Conservation (phyloP, 2,888 invertebrate species). For the Lasioglossum malachurum region DNA sequence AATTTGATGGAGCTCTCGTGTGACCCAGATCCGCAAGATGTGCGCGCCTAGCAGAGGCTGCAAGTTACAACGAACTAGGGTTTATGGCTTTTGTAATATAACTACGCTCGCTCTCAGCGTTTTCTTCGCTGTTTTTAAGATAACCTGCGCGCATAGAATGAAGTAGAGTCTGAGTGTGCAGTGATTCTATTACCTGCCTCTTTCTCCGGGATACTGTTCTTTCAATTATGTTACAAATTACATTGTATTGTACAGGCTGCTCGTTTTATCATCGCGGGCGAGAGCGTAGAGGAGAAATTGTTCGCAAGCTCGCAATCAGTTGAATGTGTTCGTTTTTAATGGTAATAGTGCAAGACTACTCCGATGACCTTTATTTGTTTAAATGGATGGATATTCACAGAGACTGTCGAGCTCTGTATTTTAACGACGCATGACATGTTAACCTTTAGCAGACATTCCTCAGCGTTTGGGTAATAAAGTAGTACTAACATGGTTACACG, state of each 20-base stretch:
- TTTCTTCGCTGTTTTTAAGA: conserved; percentile 1
- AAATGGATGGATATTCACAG: neutral
- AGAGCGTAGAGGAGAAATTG: neutral
- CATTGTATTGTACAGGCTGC: neutral
- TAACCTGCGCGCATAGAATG: neutral
- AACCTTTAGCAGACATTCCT: neutral
- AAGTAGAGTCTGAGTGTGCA: neutral
- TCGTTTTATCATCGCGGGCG: neutral
- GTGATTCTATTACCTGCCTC: neutral
- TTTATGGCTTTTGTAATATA: conserved; percentile 11
- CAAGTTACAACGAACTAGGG: neutral
- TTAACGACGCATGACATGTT: neutral
- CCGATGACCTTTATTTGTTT: neutral
- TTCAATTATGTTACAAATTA: conserved; percentile 7
- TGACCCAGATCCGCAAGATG: conserved; percentile 35
- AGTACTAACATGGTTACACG: neutral
- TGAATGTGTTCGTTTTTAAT: neutral
- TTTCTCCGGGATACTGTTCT: neutral
- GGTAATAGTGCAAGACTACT: neutral
- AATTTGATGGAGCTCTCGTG: conserved; percentile 23
- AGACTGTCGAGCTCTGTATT: neutral
- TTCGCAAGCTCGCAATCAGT: neutral
- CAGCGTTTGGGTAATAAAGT: neutral
- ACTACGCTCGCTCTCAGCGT: neutral
- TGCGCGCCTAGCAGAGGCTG: neutral